Evolutionary conservation across 2,888 invertebrate genomes (phyloP).

Genomic region (Cephalotes varians): DNA sequence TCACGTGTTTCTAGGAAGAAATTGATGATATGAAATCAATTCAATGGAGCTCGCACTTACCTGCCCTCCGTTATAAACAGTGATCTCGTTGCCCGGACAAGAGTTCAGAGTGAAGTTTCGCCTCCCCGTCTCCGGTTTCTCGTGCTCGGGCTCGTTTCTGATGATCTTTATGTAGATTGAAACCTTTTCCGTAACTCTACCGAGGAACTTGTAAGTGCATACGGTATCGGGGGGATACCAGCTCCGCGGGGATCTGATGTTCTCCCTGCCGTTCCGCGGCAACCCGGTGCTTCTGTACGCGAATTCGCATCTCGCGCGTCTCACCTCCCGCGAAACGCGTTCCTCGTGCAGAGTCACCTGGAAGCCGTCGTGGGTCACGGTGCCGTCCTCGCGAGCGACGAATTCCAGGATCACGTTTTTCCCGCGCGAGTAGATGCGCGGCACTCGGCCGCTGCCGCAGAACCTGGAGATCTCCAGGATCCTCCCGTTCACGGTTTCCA

Average conservation of each 20-base stretch:
- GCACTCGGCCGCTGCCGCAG: slow-evolving; percentile 79
- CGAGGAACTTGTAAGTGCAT: slow-evolving; percentile 79
- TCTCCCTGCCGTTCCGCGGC: slow-evolving; percentile 67
- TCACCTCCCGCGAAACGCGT: slow-evolving; percentile 55
- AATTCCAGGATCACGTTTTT: slow-evolving; percentile 79
- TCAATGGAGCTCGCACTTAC: slow-evolving; percentile 37
- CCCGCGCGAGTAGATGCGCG: slow-evolving; percentile 78
- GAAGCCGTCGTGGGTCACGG: slow-evolving; percentile 81
- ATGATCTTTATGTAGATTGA: slow-evolving; percentile 78
- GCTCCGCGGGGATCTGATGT: slow-evolving; percentile 75
- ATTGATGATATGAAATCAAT: neutral
- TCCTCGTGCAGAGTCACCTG: slow-evolving; percentile 79
- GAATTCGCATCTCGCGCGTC: slow-evolving; percentile 75
- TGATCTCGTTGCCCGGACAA: slow-evolving; percentile 80
- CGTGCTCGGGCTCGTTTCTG: slow-evolving; percentile 70
- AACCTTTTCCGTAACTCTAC: slow-evolving; percentile 75
- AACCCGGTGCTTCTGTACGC: slow-evolving; percentile 75
- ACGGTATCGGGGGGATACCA: slow-evolving; percentile 80
- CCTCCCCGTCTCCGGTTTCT: slow-evolving; percentile 47
- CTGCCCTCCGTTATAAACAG: slow-evolving; percentile 79
- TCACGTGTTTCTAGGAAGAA: no score
- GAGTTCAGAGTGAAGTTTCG: slow-evolving; percentile 73
- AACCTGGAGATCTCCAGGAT: slow-evolving; percentile 79
- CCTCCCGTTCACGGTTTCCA: slow-evolving; percentile 78
- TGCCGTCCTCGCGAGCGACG: slow-evolving; percentile 78